Evolutionary conservation across 2,888 invertebrate species (phyloP).

Genomic region (Nomada lathburiana): DNA sequence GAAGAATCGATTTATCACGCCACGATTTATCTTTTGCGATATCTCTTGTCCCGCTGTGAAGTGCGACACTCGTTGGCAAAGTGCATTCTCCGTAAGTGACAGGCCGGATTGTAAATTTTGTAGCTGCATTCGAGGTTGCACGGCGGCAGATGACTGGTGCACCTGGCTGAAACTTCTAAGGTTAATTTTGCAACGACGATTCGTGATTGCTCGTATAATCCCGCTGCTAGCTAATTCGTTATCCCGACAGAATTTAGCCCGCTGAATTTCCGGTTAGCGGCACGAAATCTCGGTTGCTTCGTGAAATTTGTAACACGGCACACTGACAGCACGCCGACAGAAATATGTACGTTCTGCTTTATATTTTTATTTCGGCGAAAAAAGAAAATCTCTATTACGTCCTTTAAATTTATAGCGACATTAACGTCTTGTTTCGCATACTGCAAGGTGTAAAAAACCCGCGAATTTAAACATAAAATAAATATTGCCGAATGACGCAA

Average conservation of each 20-base stretch:
- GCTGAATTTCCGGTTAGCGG: constrained; percentile 48
- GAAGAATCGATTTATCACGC: neutral
- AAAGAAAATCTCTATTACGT: no score
- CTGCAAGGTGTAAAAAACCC: no score
- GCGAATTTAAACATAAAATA: no score
- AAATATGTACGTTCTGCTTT: neutral
- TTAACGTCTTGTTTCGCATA: no score
- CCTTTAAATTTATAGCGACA: no score
- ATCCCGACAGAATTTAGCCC: constrained; percentile 42
- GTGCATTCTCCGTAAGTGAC: constrained; percentile 6
- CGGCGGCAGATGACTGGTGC: constrained; percentile 2
- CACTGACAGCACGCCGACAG: neutral
- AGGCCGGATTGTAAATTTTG: constrained; percentile 33
- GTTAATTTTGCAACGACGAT: constrained; percentile 61
- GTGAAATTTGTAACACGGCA: constrained; percentile 48
- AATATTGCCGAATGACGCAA: no score
- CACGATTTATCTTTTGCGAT: neutral
- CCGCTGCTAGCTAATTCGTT: constrained; percentile 50
- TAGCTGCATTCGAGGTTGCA: constrained; percentile 20
- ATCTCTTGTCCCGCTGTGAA: neutral
- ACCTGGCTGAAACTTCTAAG: constrained; percentile 48
- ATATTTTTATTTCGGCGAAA: neutral
- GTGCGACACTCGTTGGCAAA: neutral
- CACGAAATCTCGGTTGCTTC: constrained; percentile 44
- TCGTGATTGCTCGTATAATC: constrained; percentile 58